phyloP scores from a whole-genome alignment of 2,113 vertebrate species.

The Psittacula cyanocephala region DNA sequence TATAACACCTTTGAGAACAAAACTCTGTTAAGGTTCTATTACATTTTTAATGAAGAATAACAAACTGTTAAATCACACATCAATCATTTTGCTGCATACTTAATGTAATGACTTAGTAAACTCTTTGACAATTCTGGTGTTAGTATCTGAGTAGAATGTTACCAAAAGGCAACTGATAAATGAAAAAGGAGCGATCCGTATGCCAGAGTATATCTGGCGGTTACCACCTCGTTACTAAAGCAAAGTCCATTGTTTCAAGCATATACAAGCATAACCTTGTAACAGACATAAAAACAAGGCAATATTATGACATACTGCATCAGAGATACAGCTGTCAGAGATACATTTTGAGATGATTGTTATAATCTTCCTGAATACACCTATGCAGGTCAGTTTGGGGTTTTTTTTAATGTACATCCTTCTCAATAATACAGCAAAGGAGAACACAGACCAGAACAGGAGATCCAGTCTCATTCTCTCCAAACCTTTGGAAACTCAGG shows the following conservation, averaged over 20 bases:
- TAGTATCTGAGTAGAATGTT: neutral
- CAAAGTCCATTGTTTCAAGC: neutral
- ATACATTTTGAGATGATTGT: neutral
- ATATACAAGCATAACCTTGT: neutral
- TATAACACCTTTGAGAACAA: constrained; percentile 1
- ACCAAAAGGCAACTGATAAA: neutral
- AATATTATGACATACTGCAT: neutral
- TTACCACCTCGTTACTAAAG: neutral
- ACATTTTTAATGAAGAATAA: constrained; percentile 65
- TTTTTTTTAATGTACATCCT: neutral
- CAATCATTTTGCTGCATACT: constrained; percentile 31
- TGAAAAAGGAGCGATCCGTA: neutral
- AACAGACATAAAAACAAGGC: neutral
- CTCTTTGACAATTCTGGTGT: neutral
- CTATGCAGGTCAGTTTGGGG: neutral
- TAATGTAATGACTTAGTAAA: constrained; percentile 32
- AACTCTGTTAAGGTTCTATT: constrained; percentile 31
- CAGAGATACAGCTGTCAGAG: neutral
- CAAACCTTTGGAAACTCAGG: neutral
- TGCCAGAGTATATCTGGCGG: neutral
- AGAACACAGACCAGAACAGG: neutral
- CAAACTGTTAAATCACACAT: constrained; percentile 49
- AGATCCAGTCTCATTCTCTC: neutral
- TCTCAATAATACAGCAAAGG: neutral
- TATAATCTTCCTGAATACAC: neutral